Evolutionary conservation across 1,140 invertebrate species (phyloP), one percentile per base, ranked within the genome.

Genomic region (Coelopa frigida): DNA sequence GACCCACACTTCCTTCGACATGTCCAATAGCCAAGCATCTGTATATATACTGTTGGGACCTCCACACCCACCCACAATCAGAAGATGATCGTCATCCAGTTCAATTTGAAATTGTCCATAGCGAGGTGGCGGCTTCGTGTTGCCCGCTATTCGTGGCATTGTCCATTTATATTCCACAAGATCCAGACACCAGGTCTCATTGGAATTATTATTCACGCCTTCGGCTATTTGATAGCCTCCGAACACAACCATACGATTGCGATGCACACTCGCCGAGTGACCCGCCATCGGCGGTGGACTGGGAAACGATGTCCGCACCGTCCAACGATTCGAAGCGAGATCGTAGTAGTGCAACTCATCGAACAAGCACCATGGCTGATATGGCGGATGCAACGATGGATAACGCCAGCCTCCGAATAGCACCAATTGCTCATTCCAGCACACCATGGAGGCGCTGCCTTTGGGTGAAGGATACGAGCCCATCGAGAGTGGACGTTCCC

Each of bases 351-450:
- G 94, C 32, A 98, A 75, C 71, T 97, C 92, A 71, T 91, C 89
- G 59, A 94, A 95, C 60, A 94, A 79, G 53, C 84, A 82, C 75
- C 84, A 85, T 57, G 82, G 84, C 69, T 95, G 90, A 72, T 94
- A 89, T 26, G 92, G 76, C 31, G 90, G 88, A 72, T 89, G 92
- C 3, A 88, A 78, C 27, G 89, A 89, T 17, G 94, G 91, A 72
- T 94, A 89, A 11, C 92, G 89, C 90, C 92, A 97, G 5, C 94
- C 94, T 35, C 94, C 94, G 78, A 94, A 97, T 22, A 98, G 72
- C 49, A 97, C 82, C 45, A 94, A 74, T 52, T 75, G 82, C 58
- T 90, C 82, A 56, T 86, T 83, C 70, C 94, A 89, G 49, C 80
- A 76, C 5, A 94, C 83, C 77, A 98, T 82, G 17, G 87, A 85